Base-by-base conservation (phyloP, 2,113 vertebrate species). In the Zosterops japonicus region DNA sequence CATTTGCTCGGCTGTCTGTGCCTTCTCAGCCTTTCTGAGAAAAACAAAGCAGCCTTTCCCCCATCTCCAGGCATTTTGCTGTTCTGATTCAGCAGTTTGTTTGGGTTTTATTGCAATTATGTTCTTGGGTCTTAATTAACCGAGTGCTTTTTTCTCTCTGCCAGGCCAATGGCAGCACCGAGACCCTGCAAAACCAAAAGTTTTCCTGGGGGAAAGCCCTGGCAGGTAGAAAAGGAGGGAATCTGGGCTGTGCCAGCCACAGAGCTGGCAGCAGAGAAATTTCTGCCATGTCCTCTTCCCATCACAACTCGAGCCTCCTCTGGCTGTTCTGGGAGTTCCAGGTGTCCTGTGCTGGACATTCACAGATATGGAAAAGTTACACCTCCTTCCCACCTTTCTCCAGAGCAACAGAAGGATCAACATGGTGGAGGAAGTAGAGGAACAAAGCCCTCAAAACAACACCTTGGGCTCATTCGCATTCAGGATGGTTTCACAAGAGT, bases 81-180 rank as follows among this genome's bases (percentile, higher is more conserved):
- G 4, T 52, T 84, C 72, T 53, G 69, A 79, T 89, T 81, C 94
- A 83, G 65, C 64, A 49, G 13, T 90, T 91, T 83, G 90, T 75
- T 93, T 91, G 52, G 27, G 9, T 78, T 89, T 89, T 78, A 92
- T 84, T 75, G 52, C 60, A 78, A 56, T 83, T 78, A 87, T 35
- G 31, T 75, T 91, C 52, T 63, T 49, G 53, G 72, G 69, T 64
- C 53, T 75, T 92, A 89, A 94, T 94, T 94, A 92, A 94, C 49
- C 52, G 1, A 0, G 53, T 49, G 47, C 25, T 84, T 83, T 60
- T 71, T 39, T 87, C 56, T 59, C 17, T 56, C 68, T 86, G 64
- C 72, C 86, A 75, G 72, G 29, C 8, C 46, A 83, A 42, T 23
- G 41, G 56, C 67, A 72, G 55, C 60, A 33, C 42, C 0, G 2